Conservation (phyloP, 2,888 invertebrate genomes). For the Rambutsinella grinnellia region DNA sequence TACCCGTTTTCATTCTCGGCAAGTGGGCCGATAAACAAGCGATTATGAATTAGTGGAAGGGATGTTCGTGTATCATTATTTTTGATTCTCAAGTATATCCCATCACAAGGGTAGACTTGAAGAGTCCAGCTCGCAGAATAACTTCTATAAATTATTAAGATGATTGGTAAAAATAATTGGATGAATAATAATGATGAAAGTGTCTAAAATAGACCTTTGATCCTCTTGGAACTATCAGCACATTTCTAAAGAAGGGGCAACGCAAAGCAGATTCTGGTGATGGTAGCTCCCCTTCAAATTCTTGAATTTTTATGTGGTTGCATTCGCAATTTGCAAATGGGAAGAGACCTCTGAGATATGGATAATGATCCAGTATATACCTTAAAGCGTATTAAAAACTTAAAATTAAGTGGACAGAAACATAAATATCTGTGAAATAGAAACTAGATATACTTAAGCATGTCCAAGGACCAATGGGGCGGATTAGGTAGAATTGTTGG, state of each 20-base stretch:
- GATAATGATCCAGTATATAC: constrained; percentile 20
- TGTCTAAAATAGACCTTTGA: constrained; percentile 2
- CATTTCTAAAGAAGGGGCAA: constrained; percentile 39
- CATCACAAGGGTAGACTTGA: constrained; percentile 25
- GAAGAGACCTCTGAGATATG: constrained; percentile 40
- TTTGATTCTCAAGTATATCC: constrained; percentile 39
- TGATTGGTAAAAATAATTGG: too few species aligned
- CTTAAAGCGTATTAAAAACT: background rate
- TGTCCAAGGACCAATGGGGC: constrained; percentile 44
- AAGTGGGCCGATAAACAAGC: constrained; percentile 33
- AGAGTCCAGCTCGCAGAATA: constrained; percentile 46
- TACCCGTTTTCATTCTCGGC: constrained; percentile 36
- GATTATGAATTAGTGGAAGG: background rate
- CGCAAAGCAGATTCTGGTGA: too few species aligned
- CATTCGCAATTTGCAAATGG: constrained; percentile 42
- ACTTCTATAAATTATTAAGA: constrained; percentile 9
- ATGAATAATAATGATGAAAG: background rate
- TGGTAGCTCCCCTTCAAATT: constrained; percentile 39
- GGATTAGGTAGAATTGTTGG: constrained; percentile 41
- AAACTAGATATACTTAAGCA: too few species aligned
- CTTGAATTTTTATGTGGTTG: constrained; percentile 44
- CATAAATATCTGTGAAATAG: too few species aligned
- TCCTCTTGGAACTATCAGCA: constrained; percentile 21
- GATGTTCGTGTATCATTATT: constrained; percentile 37
- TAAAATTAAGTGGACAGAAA: too few species aligned